phyloP scores from a whole-genome alignment of 2,797 vertebrate genomes.

The Helostoma temminkii region DNA sequence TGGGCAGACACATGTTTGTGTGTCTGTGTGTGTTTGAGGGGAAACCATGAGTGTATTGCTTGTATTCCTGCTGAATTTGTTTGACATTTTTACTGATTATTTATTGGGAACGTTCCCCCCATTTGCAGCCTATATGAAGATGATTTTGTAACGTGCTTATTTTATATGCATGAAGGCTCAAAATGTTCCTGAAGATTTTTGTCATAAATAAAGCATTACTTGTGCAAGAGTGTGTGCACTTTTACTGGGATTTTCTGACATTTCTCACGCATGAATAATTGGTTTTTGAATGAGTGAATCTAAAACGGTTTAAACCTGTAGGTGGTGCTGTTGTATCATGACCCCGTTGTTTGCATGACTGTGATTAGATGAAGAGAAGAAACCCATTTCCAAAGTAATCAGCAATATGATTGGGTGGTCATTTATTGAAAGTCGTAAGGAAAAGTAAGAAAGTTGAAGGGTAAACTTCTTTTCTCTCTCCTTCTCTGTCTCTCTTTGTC shows the following conservation, averaged over 20 bases:
- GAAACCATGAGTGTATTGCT: neutral
- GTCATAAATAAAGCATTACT: conserved; percentile 63
- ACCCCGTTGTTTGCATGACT: conserved; percentile 4
- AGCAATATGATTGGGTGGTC: conserved; percentile 26
- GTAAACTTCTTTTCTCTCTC: conserved; percentile 28
- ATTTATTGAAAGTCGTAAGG: conserved; percentile 34
- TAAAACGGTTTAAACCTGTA: conserved; percentile 34
- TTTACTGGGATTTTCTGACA: neutral
- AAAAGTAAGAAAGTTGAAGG: conserved; percentile 38
- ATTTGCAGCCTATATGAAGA: conserved; percentile 28
- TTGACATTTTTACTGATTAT: conserved; percentile 54
- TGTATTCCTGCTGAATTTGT: conserved; percentile 33
- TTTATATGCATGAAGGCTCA: conserved; percentile 48
- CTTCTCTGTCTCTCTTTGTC: conserved; percentile 4
- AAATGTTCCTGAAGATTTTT: conserved; percentile 33
- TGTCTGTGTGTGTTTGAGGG: conserved; percentile 13
- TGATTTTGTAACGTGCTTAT: conserved; percentile 56
- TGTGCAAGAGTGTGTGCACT: conserved; percentile 10
- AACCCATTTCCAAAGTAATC: conserved; percentile 57
- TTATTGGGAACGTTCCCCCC: conserved; percentile 57
- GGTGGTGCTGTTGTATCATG: conserved; percentile 64
- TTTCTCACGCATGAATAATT: neutral
- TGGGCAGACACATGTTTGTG: neutral
- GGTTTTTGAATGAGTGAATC: neutral
- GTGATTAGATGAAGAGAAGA: conserved; percentile 14